A percentile compares a stretch with the other conserved stretches of the same genome.
Evolutionary conservation across 2,888 invertebrate species (phyloP).

Genomic region (Tupiocoris notatus): DNA sequence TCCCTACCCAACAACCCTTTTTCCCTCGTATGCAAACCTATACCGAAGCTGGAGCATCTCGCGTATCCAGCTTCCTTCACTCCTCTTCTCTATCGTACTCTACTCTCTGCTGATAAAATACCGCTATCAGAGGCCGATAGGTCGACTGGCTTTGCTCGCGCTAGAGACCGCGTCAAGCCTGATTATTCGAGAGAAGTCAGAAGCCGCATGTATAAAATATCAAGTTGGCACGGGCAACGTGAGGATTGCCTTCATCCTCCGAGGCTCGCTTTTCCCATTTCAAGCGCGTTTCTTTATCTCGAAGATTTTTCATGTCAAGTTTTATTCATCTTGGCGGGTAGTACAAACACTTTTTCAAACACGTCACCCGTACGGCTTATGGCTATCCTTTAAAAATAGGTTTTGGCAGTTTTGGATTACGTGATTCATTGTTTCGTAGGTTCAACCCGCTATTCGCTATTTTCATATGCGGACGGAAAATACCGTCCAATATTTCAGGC

Average conservation of each 20-base stretch:
- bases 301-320: neutral
- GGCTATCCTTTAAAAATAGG: neutral
- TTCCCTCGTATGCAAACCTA: neutral
- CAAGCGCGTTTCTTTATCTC: neutral
- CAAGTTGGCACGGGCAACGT: neutral
- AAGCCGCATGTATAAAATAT: neutral
- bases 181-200: neutral
- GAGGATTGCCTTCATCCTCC: neutral
- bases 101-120: neutral
- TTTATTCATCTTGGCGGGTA: neutral
- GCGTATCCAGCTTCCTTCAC: neutral
- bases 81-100: neutral
- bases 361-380: neutral
- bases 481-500: no score
- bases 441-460: no score
- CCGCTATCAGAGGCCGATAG: neutral
- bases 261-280: neutral
- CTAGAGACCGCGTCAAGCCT: neutral
- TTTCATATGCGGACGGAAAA: no score
- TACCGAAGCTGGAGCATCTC: neutral
- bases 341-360: neutral
- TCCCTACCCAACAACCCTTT: neutral
- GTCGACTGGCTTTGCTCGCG: neutral
- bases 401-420: neutral
- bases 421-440: neutral